Base-by-base conservation (phyloP, 2,888 invertebrate genomes). In the Acronicta aceris region DNA sequence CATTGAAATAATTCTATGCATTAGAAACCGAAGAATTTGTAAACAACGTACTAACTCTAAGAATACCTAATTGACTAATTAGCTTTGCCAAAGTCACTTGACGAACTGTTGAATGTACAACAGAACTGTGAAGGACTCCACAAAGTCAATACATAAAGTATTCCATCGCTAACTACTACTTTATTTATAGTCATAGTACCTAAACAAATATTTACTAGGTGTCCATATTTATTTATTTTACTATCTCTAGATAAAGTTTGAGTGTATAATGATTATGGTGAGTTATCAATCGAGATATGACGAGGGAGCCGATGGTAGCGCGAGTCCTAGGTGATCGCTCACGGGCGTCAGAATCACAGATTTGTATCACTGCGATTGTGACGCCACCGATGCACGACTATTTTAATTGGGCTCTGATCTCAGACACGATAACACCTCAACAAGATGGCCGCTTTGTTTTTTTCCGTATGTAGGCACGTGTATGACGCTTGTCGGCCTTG, bases 401-500 rank as follows among this genome's bases (percentile, higher is more conserved):
- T 94, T 94, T 94, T 94, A 94, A 94, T 94, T 94, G 94, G 93
- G 82, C 82, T 83, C 87, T 78, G 92, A 93, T 93, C 91, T 88
- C 78, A 81, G 79, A 86, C 86, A 88, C 78, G 93, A 93, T 93
- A 91, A 86, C 76, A 71, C 73, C 78, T 81, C 85, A 85, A 87
- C 89, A 91, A 91, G 89, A 90, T 91, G 91, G 89, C 91, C 81
- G 86, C 85, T 83, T 87, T 86, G 85, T 86, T 88, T 90, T 89
- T 89, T 85, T 67, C 12, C 71, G 54, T 73, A 65, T 83, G 81
- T 81, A 86, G 83, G 87, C 92, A 92, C 92, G 92, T 91, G 93
- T 91, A 89, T 84, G 80, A 85, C 84, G 84, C 83, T 83, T 84
- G 87, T 86, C 76, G 50, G 74, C 58, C 81, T 77, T 76, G 84